phyloP scores from a whole-genome alignment of 1,140 invertebrate species.

The Listronotus bonariensis region DNA sequence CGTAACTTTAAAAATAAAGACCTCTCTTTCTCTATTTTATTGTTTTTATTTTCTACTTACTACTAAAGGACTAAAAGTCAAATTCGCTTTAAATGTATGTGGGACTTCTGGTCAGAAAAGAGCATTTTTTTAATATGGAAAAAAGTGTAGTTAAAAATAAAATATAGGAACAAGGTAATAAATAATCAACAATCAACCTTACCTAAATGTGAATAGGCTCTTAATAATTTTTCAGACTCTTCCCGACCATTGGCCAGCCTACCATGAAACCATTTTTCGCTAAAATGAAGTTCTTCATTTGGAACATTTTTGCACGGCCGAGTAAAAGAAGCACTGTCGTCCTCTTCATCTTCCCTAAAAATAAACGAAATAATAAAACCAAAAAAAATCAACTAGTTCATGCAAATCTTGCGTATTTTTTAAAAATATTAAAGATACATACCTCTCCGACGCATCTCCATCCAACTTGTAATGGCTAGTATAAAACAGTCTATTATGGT shows the following conservation, averaged over 20 bases:
- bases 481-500: slow-evolving; percentile 86
- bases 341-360: slow-evolving; percentile 57
- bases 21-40: no score
- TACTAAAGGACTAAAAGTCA: no score
- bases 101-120: no score
- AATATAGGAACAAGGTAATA: no score
- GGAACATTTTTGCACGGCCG: slow-evolving; percentile 57
- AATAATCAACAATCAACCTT: no score
- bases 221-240: slow-evolving; percentile 72
- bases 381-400: background rate
- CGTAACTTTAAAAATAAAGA: no score
- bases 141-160: no score
- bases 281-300: slow-evolving; percentile 89
- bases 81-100: no score
- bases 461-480: slow-evolving; percentile 58
- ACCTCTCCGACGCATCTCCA: slow-evolving; percentile 47
- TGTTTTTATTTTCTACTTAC: no score
- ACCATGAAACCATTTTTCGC: slow-evolving; percentile 96
- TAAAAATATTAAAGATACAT: background rate
- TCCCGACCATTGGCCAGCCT: slow-evolving; percentile 76
- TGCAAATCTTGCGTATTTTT: background rate
- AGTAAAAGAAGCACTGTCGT: slow-evolving; percentile 48
- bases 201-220: slow-evolving; percentile 81
- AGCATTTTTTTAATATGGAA: no score
- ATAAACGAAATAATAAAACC: background rate